These are phyloP conservation scores for Morelia viridis DNA, from an alignment of 2,797 vertebrate genomes.

Conservation along the genomic window DNA sequence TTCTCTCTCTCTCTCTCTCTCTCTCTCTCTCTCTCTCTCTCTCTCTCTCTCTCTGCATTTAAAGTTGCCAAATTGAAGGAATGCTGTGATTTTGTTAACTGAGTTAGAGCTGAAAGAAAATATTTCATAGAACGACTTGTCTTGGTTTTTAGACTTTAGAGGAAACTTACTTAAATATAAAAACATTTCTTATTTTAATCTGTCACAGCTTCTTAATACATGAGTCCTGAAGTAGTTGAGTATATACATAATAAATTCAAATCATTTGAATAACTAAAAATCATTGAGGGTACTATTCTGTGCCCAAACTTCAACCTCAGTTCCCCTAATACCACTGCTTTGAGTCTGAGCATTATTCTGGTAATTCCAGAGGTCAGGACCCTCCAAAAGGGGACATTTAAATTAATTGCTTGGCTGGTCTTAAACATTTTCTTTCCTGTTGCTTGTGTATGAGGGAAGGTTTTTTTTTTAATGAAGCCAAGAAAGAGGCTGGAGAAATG, in stretches of 20 bases:
- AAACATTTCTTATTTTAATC: background rate
- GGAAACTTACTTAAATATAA: background rate
- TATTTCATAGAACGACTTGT: background rate
- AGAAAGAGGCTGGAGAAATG: too few relatives aligned
- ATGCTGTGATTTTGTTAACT: background rate
- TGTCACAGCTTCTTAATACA: background rate
- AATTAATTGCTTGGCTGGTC: too few relatives aligned
- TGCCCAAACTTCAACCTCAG: background rate
- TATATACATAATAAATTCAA: background rate
- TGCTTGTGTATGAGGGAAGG: too few relatives aligned
- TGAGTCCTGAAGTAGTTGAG: background rate
- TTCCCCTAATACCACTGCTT: background rate
- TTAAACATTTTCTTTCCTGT: too few relatives aligned
- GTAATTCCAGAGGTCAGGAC: too few relatives aligned
- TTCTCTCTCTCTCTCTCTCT: background rate
- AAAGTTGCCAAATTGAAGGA: background rate
- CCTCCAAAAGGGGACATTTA: too few relatives aligned
- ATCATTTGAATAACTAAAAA: background rate
- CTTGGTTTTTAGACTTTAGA: background rate
- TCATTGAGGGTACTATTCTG: background rate
- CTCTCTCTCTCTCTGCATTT: background rate
- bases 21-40: background rate
- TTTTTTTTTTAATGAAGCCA: too few relatives aligned
- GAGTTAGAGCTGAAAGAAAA: slow-evolving; percentile 32
- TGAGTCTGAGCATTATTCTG: background rate